Conservation (phyloP, 2,113 vertebrate species). For the Saimiri boliviensis region DNA sequence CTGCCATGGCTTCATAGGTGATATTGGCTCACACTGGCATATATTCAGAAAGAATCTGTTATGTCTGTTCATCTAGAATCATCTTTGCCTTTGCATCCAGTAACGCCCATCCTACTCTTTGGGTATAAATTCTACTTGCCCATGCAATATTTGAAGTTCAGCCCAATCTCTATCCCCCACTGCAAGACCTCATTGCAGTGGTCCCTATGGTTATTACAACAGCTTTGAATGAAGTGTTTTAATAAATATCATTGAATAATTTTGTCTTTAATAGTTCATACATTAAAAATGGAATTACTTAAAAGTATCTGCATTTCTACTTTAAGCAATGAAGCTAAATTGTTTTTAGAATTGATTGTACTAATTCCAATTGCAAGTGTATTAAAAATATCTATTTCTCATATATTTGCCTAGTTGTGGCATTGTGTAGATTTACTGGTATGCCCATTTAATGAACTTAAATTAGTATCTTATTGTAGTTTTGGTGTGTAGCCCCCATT, state of each 20-base stretch:
- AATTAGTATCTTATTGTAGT: not conserved
- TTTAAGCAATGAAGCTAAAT: not conserved
- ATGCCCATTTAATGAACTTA: not conserved
- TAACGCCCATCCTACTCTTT: not conserved
- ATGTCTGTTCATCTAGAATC: not conserved
- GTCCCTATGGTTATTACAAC: not conserved
- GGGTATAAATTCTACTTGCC: not conserved
- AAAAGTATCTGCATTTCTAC: not conserved
- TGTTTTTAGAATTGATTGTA: not conserved
- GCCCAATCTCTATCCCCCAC: not conserved
- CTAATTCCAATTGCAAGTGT: not conserved
- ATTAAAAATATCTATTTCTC: not conserved
- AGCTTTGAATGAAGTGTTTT: not conserved
- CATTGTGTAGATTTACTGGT: not conserved
- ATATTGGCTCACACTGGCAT: too few relatives aligned
- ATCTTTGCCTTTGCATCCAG: not conserved
- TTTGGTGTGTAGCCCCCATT: not conserved
- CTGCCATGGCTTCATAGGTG: fast-evolving
- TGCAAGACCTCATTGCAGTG: not conserved
- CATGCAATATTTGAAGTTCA: not conserved
- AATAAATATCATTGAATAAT: not conserved
- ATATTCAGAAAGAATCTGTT: not conserved
- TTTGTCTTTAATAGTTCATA: not conserved
- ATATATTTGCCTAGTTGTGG: not conserved
- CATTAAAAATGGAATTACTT: not conserved